A percentile compares a stretch with the other conserved stretches of the same genome.
phyloP scores from a whole-genome alignment of 23 tunicate genomes.

The Styela clava region DNA sequence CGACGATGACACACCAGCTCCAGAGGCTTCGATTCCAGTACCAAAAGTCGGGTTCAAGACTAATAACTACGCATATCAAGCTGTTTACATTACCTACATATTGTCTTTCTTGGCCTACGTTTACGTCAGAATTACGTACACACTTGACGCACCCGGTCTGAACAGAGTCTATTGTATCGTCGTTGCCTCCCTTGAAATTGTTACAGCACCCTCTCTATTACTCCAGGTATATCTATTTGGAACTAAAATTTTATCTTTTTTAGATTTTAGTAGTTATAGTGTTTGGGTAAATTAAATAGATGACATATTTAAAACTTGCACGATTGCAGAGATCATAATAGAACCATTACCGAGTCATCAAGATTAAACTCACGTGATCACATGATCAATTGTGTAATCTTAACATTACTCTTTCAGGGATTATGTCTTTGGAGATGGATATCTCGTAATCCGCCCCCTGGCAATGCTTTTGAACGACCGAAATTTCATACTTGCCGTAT shows the following conservation, averaged over 20 bases:
- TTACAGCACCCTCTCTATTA: slow-evolving; percentile 80
- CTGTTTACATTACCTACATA: slow-evolving; percentile 59
- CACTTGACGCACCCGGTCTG: slow-evolving; percentile 92
- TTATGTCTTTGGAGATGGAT: slow-evolving; percentile 93
- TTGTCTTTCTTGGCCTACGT: slow-evolving; percentile 89
- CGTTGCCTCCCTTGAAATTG: slow-evolving; percentile 89
- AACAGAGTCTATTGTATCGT: slow-evolving; percentile 93
- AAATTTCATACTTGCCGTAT: slow-evolving; percentile 95
- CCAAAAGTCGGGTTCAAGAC: slow-evolving; percentile 62
- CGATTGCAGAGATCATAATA: too few species aligned
- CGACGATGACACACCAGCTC: slow-evolving; percentile 97
- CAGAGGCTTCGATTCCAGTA: slow-evolving; percentile 91
- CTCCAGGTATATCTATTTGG: slow-evolving; percentile 42
- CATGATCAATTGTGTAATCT: background rate
- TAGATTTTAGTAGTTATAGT: too few species aligned
- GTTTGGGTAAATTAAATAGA: too few species aligned
- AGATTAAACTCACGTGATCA: too few species aligned
- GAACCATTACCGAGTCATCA: too few species aligned
- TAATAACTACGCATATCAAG: slow-evolving; percentile 73
- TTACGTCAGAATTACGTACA: slow-evolving; percentile 80
- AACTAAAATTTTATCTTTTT: too few species aligned
- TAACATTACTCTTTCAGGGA: slow-evolving; percentile 43
- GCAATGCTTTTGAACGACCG: slow-evolving; percentile 65
- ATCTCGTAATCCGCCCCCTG: slow-evolving; percentile 70
- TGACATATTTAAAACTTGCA: too few species aligned